Base-by-base conservation (phyloP, 2,888 invertebrate species). In the Chymomyza caudatula region DNA sequence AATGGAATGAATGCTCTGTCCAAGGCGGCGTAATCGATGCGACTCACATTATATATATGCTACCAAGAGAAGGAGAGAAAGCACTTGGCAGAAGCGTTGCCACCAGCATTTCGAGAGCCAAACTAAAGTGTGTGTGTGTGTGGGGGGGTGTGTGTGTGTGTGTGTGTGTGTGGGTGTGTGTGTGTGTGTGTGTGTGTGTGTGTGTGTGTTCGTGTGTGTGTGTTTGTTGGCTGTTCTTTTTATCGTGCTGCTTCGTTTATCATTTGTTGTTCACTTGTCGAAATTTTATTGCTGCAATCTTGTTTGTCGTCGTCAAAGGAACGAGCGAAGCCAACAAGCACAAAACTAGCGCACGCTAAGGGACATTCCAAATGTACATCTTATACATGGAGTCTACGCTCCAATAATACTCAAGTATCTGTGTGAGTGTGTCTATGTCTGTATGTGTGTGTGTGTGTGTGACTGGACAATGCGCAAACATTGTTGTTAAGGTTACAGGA, bases 261-360 rank as follows among this genome's bases (percentile, higher is more conserved):
- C 87, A 83, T 83, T 85, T 83, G 84, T 85, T 85, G 87, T 83
- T 76, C 78, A 86, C 86, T 83, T 86, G 86, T 86, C 87, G 86
- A 86, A 85, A 83, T 83, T 83, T 83, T 83, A 83, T 83, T 83
- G 85, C 83, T 71, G 87, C 85, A 85, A 83, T 83, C 83, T 86
- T 83, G 87, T 83, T 85, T 85, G 83, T 85, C 53, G 85, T 78
- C 74, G 74, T 71, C 85, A 83, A 75, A 83, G 68, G 68, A 74
- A 47, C 25, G 25, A 58, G 58, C 47, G 13, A 57, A 22, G 29
- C 29, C 57, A 57, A 47, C 47, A 19, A 70, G 70, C 44, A 49
- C 54, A 62, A 49, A 61, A 68, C 53, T 57, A 63, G 67, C 68
- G 71, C 77, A 69, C 73, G 54, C 70, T 52, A 67, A 61, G 70